phyloP scores from a whole-genome alignment of 2,888 invertebrate species.

The Drosophila koepferae region DNA sequence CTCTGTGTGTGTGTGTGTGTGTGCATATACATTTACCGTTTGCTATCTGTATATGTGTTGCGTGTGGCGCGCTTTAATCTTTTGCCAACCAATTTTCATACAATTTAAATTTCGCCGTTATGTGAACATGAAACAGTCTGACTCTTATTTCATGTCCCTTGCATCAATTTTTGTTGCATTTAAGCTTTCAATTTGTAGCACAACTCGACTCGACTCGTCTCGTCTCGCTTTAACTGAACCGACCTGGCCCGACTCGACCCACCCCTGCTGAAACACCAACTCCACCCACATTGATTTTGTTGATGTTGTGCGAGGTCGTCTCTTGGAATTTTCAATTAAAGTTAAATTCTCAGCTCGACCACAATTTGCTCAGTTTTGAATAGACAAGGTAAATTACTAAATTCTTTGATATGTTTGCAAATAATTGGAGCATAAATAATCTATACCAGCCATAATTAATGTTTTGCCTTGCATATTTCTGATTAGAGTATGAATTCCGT shows the following conservation, averaged over 20 bases:
- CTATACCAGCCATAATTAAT: background rate
- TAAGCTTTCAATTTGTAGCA: conserved; percentile 58
- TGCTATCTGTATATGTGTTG: conserved; percentile 12
- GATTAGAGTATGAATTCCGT: background rate
- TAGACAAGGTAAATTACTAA: background rate
- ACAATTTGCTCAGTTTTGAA: conserved; percentile 10
- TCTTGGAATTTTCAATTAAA: conserved; percentile 48
- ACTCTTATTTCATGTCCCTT: conserved; percentile 23
- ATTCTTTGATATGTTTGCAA: conserved; percentile 5
- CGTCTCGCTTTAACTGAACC: conserved; percentile 52
- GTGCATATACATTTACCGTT: conserved; percentile 11
- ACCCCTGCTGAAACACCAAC: background rate
- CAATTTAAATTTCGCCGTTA: conserved; percentile 65
- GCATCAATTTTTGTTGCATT: conserved; percentile 62
- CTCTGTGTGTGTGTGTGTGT: conserved; percentile 7
- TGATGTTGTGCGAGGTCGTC: conserved; percentile 68
- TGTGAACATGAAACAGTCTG: conserved; percentile 35
- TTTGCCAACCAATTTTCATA: conserved; percentile 68
- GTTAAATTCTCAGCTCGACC: conserved; percentile 23
- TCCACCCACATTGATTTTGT: background rate
- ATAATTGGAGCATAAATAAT: background rate
- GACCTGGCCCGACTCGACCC: conserved; percentile 8
- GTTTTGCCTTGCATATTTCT: background rate
- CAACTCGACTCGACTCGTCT: conserved; percentile 5
- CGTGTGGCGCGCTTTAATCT: conserved; percentile 69